Base-by-base conservation (phyloP, 1,140 invertebrate genomes). In the Zaprionus kolodkinae region DNA sequence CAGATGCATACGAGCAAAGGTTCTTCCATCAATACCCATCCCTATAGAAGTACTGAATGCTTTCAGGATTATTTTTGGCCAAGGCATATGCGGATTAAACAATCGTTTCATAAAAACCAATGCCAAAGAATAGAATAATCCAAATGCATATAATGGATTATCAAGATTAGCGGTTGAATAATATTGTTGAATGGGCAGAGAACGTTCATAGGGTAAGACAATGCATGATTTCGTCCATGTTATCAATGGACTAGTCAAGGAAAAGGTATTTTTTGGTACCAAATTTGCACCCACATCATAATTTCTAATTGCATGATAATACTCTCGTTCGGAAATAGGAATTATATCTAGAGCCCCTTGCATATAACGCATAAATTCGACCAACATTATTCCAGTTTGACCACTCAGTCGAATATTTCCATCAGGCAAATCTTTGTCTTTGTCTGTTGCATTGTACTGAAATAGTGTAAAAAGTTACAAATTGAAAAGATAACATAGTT, bases 271-370 rank as follows among this genome's bases (percentile, higher is more conserved):
- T 6, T 62, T 38, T 7, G 21, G 2, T 6, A 60, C 10, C 11
- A 61, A 0, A 54, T 68, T 68, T 0, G 56, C 56, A 9, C 45
- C 11, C 9, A 73, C 30, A n/a, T 67, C 48, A 73, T 45, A 17
- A 0, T 1, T 7, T 10, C 15, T 17, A 36, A n/a, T 2, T 11
- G 2, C 4, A 3, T 21, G 10, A 43, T 12, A 52, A 45, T 68
- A 61, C 2, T 61, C n/a, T 1, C 30, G n/a, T 27, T 4, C 36
- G 27, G 50, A 6, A 48, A 0, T 6, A 15, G 17, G 11, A 21
- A 45, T 2, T 15, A 73, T 45, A 0, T 62, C 21, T 38, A 73
- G 21, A 15, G 2, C 11, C 6, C 30, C 50, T 5, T 30, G 33
- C 1, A 43, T 3, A 48, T 13, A 45, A 6, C 38, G 25, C 10